These are phyloP conservation scores for Platysteira castanea DNA, from an alignment of 2,113 vertebrate species.

Conservation along the genomic window DNA sequence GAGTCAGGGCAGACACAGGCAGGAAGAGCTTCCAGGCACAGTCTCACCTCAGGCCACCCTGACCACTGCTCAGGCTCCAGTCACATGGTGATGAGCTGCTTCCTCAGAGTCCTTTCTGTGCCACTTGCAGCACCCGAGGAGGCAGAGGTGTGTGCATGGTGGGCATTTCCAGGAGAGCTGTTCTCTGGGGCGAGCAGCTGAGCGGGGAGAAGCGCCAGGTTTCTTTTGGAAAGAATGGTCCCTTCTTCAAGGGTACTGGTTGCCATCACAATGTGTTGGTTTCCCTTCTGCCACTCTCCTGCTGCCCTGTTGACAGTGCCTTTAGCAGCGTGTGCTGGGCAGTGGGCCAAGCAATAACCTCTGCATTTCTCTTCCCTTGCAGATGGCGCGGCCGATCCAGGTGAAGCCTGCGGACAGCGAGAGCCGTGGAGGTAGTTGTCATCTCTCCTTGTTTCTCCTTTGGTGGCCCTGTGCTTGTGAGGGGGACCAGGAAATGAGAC, in stretches of 20 bases:
- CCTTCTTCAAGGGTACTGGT: not conserved
- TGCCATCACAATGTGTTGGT: not conserved
- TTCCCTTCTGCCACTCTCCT: not conserved
- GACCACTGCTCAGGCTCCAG: not conserved
- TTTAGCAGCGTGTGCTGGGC: not conserved
- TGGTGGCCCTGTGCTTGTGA: not conserved
- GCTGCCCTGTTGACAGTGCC: not conserved
- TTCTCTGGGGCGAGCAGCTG: not conserved
- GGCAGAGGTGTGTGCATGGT: not conserved
- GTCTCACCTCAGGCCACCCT: not conserved
- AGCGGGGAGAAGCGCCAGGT: not conserved
- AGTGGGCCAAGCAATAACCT: not conserved
- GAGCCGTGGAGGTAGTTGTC: constrained; percentile 93
- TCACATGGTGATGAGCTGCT: not conserved
- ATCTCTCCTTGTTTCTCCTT: constrained; percentile 57
- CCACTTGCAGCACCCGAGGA: not conserved
- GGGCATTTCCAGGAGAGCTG: not conserved
- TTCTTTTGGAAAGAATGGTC: not conserved
- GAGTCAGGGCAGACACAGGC: not conserved
- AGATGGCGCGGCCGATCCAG: constrained; percentile 83
- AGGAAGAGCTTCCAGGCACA: not conserved
- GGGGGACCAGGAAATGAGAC: not conserved
- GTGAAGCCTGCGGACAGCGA: constrained; percentile 94
- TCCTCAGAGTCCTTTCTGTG: not conserved
- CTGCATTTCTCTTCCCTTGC: constrained; percentile 40